Conservation (phyloP, 2,797 vertebrate species). For the Delichon dasypus region DNA sequence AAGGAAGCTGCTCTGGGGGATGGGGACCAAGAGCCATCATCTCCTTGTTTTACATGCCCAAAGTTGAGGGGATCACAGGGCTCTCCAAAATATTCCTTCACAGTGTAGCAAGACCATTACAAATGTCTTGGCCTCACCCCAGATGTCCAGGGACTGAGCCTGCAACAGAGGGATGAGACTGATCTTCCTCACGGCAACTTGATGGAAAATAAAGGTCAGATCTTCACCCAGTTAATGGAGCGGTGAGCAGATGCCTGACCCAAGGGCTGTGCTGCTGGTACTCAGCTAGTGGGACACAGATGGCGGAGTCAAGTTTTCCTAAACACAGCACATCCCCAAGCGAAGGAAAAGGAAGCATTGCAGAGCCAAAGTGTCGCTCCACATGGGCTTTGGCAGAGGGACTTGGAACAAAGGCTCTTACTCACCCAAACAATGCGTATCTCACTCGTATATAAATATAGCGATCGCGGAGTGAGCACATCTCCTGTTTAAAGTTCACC, state of each 20-base stretch:
- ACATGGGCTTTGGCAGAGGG: background rate
- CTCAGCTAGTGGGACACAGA: background rate
- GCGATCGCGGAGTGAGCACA: background rate
- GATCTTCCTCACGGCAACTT: background rate
- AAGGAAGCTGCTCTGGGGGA: background rate
- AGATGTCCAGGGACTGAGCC: background rate
- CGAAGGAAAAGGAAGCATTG: slow-evolving; percentile 40
- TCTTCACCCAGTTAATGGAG: background rate
- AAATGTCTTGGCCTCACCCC: background rate
- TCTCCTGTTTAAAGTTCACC: slow-evolving; percentile 38
- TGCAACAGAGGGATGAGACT: background rate
- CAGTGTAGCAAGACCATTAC: background rate
- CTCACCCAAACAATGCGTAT: slow-evolving; percentile 19
- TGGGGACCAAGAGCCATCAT: background rate
- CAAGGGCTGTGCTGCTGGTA: background rate
- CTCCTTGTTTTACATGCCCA: background rate
- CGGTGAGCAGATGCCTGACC: accelerated
- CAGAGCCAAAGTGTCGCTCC: background rate
- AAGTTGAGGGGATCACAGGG: background rate
- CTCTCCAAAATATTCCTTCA: background rate
- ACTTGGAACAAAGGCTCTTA: slow-evolving; percentile 31
- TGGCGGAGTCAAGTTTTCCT: background rate
- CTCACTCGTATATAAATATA: background rate
- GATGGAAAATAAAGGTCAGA: background rate
- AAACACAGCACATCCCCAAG: background rate